phyloP scores from a whole-genome alignment of 2,797 vertebrate genomes.

The Pagetopsis macropterus region DNA sequence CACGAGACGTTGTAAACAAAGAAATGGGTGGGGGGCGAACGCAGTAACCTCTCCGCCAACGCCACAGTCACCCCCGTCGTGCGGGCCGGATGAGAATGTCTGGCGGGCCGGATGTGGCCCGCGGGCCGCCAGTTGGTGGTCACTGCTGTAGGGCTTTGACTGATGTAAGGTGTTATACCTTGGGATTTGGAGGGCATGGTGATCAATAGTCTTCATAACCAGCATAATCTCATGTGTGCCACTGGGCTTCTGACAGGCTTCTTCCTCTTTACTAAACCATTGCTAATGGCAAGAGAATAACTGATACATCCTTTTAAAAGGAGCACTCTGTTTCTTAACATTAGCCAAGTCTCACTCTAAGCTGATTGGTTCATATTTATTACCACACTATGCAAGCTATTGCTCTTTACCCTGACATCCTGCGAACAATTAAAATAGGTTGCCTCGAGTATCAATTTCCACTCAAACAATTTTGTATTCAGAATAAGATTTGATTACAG shows the following conservation, averaged over 20 bases:
- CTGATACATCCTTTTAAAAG: constrained; percentile 16
- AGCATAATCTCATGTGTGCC: constrained; percentile 8
- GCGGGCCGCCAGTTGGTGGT: too few species aligned
- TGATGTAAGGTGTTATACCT: neutral
- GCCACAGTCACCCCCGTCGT: too few species aligned
- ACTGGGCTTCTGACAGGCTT: constrained; percentile 8
- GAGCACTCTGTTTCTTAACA: neutral
- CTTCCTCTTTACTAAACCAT: constrained; percentile 20
- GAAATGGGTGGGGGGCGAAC: too few species aligned
- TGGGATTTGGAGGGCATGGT: constrained; percentile 5
- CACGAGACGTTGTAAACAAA: too few species aligned
- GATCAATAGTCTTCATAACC: constrained; percentile 28
- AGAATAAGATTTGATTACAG: neutral
- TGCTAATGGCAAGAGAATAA: constrained; percentile 13
- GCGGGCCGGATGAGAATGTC: too few species aligned
- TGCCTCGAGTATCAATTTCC: constrained; percentile 2
- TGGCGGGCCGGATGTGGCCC: too few species aligned
- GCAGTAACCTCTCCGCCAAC: too few species aligned
- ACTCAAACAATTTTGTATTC: neutral
- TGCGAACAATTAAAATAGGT: neutral
- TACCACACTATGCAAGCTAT: neutral
- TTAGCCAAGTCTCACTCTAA: constrained; percentile 1
- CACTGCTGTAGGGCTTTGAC: constrained; percentile 9
- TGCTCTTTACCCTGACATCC: neutral
- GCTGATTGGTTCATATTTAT: neutral